Evolutionary conservation across 37 sponge, comb jelly and placozoan genomes (phyloP).

Genomic region (Ianthella basta): DNA sequence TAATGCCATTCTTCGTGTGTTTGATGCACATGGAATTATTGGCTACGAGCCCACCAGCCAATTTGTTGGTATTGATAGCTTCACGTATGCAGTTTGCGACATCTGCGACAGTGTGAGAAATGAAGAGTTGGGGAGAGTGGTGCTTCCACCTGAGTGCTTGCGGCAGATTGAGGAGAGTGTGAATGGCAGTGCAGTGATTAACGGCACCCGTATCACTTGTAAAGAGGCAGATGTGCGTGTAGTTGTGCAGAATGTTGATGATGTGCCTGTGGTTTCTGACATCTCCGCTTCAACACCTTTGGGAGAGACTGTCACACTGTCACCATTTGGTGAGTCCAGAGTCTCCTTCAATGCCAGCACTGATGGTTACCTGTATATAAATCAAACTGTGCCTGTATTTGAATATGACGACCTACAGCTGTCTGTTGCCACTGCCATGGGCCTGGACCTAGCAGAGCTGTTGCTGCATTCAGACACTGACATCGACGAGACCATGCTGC

Average conservation of each 20-base stretch:
- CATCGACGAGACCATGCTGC: constrained; percentile 64
- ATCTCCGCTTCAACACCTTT: constrained; percentile 47
- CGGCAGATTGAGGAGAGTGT: constrained; percentile 71
- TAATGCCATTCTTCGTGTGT: constrained; percentile 76
- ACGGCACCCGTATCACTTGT: constrained; percentile 64
- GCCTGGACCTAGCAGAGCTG: constrained; percentile 60
- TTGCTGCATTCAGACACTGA: constrained; percentile 44
- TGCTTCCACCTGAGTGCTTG: constrained; percentile 61
- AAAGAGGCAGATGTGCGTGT: constrained; percentile 58
- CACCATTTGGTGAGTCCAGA: constrained; percentile 66
- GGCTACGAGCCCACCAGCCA: constrained; percentile 75
- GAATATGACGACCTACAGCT: constrained; percentile 80
- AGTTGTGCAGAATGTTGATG: constrained; percentile 62
- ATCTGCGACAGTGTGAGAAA: constrained; percentile 68
- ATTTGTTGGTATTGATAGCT: constrained; percentile 80
- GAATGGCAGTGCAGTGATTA: constrained; percentile 11
- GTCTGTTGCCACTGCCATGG: not conserved
- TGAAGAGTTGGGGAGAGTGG: constrained; percentile 68
- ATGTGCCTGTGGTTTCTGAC: constrained; percentile 73
- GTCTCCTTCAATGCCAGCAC: not conserved
- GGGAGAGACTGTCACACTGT: constrained; percentile 35
- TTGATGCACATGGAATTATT: constrained; percentile 84
- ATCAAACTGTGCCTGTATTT: constrained; percentile 53
- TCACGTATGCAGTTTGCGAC: constrained; percentile 87
- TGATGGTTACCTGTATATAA: constrained; percentile 47